Base-by-base conservation (phyloP, 2,797 vertebrate species). In the Neostethus bicornis region DNA sequence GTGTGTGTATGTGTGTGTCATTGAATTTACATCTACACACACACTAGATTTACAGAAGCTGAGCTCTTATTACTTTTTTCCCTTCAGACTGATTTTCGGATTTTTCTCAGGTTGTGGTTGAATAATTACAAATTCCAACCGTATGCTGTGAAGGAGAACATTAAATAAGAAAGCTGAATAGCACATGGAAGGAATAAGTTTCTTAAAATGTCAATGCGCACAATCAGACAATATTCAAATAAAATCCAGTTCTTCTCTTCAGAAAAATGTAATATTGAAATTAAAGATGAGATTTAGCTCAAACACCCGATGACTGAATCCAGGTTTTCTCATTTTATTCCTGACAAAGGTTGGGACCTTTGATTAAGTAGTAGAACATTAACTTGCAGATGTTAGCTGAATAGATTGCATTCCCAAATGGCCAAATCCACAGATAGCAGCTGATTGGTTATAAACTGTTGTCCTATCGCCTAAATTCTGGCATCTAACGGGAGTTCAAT, bases 41-140 rank as follows among this genome's bases (percentile, higher is more conserved):
- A 19, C 50, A 16, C 2, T 20, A 13, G 3, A 61, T 54, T 70
- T 44, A 32, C 10, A 7, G 32, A n/a, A 17, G 39, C 31, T 58
- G 52, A 49, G 61, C 54, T 61, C 51, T 67, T 57, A 61, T 78
- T 66, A 61, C 24, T 35, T 43, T 54, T 29, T 31, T 59, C 56
- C 70, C 64, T 66, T 62, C 51, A 37, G 24, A 52, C n/a, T 43
- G 53, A 32, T 71, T 68, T 64, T 19, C 50, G 31, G 49, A 1
- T 41, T 58, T n/a, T 50, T 70, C 66, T 69, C 32, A 68, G 51
- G 49, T 38, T 43, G 47, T 42, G 42, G 25, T 58, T 46, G 31
- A 78, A 41, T 48, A 32, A 52, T 48, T 16, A 55, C 29, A 63
- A 70, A 46, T 48, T 47, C 39, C 1, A 9, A 20, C 37, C 13